Conservation (phyloP, 2,888 invertebrate genomes). For the Drosophila merina region DNA sequence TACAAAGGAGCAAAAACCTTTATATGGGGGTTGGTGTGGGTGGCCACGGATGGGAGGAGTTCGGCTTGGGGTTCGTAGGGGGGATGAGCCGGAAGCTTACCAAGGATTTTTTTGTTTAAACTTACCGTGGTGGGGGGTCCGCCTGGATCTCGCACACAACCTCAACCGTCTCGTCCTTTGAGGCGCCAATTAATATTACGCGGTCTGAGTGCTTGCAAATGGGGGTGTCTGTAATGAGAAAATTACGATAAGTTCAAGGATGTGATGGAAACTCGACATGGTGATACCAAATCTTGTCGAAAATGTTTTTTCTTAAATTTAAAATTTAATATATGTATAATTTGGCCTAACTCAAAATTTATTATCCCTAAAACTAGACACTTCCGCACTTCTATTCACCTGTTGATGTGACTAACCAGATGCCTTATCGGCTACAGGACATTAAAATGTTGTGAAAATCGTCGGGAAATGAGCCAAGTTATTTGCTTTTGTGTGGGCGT, state of each 20-base stretch:
- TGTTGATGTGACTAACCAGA: conserved; percentile 24
- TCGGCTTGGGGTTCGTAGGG: background rate
- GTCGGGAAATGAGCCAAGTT: conserved; percentile 55
- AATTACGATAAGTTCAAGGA: conserved; percentile 1
- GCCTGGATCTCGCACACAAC: conserved; percentile 96
- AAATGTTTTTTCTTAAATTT: background rate
- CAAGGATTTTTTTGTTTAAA: conserved; percentile 25
- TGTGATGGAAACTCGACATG: background rate
- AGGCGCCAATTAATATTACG: conserved; percentile 93
- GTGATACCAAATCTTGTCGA: background rate
- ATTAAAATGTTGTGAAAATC: conserved; percentile 36
- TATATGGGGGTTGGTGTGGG: background rate
- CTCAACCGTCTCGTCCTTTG: conserved; percentile 93
- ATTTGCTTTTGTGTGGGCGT: conserved; percentile 52
- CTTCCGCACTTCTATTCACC: conserved; percentile 22
- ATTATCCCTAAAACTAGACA: background rate
- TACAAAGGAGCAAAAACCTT: conserved; percentile 54
- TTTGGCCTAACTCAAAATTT: background rate
- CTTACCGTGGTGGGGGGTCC: conserved; percentile 91
- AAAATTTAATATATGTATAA: background rate
- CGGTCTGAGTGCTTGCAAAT: conserved; percentile 90
- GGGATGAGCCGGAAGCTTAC: conserved; percentile 4
- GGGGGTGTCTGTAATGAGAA: conserved; percentile 89
- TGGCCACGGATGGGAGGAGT: background rate
- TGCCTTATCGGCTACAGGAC: conserved; percentile 27